Percentiles rank a stretch among this genome's conserved stretches.
Conservation (phyloP, 2,113 vertebrate genomes). For the Pelvicachromis taeniatus region DNA sequence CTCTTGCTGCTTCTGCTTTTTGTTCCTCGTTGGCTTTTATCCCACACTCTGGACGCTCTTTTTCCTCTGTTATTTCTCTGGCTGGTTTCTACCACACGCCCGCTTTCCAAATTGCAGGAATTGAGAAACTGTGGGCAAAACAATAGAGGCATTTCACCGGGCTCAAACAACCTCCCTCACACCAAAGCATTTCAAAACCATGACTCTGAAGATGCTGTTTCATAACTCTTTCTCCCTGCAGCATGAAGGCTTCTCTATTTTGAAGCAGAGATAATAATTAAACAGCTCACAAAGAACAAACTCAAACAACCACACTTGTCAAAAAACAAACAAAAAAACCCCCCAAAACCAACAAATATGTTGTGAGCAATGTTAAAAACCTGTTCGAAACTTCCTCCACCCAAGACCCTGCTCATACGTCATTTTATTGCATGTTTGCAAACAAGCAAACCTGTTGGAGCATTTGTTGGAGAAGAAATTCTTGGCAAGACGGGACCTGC, state of each 20-base stretch:
- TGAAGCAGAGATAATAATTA: not conserved
- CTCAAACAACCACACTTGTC: not conserved
- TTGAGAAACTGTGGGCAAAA: slow-evolving; percentile 51
- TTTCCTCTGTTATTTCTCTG: not conserved
- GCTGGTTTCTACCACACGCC: not conserved
- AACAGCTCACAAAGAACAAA: not conserved
- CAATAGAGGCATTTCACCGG: slow-evolving; percentile 43
- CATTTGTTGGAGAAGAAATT: not conserved
- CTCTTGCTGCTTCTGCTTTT: not conserved
- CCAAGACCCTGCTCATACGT: not conserved
- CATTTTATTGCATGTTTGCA: not conserved
- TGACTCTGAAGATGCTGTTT: slow-evolving; percentile 38
- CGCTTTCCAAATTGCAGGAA: not conserved
- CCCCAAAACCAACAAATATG: not conserved
- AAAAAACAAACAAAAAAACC: not conserved
- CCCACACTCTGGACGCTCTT: not conserved
- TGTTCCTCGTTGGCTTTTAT: not conserved
- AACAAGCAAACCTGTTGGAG: not conserved
- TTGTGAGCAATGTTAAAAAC: not conserved
- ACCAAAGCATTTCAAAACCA: slow-evolving; percentile 35
- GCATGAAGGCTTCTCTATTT: not conserved
- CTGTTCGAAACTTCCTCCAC: not conserved
- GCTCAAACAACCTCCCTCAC: slow-evolving; percentile 37
- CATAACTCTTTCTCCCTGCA: not conserved
- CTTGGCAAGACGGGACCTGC: not conserved